Base-by-base conservation (phyloP, 2,888 invertebrate genomes). In the Hirtodrosophila cameraria region DNA sequence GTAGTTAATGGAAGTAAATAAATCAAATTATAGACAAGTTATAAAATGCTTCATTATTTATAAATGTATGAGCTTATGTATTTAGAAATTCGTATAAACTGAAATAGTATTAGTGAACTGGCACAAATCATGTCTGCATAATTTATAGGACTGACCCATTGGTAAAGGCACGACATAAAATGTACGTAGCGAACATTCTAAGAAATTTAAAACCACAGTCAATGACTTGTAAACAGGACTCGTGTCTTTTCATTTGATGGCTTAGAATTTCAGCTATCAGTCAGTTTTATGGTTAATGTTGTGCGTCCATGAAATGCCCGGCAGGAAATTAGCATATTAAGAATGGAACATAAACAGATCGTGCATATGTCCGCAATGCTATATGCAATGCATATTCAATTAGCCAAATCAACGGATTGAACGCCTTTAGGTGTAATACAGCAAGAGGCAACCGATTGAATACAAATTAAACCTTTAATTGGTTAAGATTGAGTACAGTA, bases 171-270 rank as follows among this genome's bases (percentile, higher is more conserved):
- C 68, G 68, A 68, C 43, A 36, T 48, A 1, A 31, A 33, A 30
- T 42, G 20, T 33, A 41, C 46, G 43, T 50, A 46, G 42, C 35
- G 42, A 39, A 41, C 27, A 58, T 55, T 57, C n/a, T 16, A 18
- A 39, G 41, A 49, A 62, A 58, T 60, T 52, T 58, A 33, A 73
- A 64, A 43, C 18, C 49, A 48, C 12, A 53, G 82, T 82, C 85
- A 79, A 71, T 79, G 82, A 83, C 82, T 76, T 9, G 25, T 50
- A 64, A 66, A 79, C 82, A 85, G 82, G 85, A 83, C 72, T 82
- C 82, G 79, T 81, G 85, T 76, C 66, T 63, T 58, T 72, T 45
- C 39, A 25, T 63, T 53, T 54, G 57, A 49, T 58, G 72, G 53
- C 55, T 80, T 83, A 83, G 79, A 79, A 83, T 83, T 79, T 83